Conservation (phyloP, 1,140 invertebrate genomes). For the Cherax quadricarinatus region DNA sequence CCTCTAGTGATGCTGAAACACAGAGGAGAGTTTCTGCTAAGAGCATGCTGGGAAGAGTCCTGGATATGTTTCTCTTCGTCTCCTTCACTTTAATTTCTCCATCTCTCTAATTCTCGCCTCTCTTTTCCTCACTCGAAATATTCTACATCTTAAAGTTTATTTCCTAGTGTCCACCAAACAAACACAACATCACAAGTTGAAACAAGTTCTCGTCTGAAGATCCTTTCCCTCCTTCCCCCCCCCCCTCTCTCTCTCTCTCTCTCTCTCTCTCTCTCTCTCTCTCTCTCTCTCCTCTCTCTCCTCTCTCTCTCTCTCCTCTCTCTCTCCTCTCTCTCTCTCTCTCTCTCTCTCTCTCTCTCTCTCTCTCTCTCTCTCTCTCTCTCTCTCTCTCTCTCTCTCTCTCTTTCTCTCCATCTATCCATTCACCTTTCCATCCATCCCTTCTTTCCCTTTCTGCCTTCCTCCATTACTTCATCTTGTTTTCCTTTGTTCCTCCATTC, state of each 20-base stretch:
- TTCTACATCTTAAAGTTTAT: no score
- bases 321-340: no score
- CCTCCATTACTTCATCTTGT: background rate
- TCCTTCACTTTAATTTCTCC: no score
- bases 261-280: conserved; percentile 26
- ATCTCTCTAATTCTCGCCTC: background rate
- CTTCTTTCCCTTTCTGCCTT: background rate
- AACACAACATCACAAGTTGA: no score
- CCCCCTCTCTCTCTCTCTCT: conserved; percentile 27
- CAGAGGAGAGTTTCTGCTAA: no score
- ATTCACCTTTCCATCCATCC: background rate
- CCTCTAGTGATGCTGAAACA: no score
- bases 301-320: no score
- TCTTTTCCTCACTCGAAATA: background rate
- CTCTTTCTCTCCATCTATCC: background rate
- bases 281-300: background rate
- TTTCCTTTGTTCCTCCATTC: background rate
- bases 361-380: conserved; percentile 20
- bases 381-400: conserved; percentile 40
- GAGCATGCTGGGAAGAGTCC: no score
- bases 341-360: background rate
- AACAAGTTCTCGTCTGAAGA: no score
- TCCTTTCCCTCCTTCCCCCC: no score
- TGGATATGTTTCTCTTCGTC: no score
- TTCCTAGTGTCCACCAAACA: no score